A percentile compares a stretch with the other conserved stretches of the same genome.
phyloP scores from a whole-genome alignment of 2,797 vertebrate genomes.

The Danio albolineatus region DNA sequence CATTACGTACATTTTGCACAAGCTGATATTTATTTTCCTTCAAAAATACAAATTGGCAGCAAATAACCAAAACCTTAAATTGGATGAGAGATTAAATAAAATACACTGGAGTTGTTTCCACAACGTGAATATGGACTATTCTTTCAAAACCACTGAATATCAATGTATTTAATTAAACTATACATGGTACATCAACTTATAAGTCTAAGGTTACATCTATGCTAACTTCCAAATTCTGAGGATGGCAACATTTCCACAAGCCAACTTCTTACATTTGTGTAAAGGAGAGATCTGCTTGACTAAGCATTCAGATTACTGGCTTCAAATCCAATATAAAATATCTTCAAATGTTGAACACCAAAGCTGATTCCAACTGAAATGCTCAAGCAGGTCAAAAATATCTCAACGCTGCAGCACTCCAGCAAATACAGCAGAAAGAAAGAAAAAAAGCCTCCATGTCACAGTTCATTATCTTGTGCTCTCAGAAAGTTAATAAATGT shows the following conservation, averaged over 20 bases:
- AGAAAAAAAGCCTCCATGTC: neutral
- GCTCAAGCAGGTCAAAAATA: neutral
- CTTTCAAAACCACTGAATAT: neutral
- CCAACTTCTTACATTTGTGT: conserved; percentile 3
- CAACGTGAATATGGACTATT: neutral
- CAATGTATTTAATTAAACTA: neutral
- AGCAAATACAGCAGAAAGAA: neutral
- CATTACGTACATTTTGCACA: no score
- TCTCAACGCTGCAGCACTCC: neutral
- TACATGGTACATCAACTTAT: neutral
- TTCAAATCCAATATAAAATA: conserved; percentile 1
- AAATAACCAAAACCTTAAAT: neutral
- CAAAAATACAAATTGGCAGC: neutral
- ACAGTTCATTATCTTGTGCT: conserved; percentile 10
- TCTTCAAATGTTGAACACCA: neutral
- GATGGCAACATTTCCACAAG: neutral
- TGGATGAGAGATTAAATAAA: neutral
- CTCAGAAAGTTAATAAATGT: conserved; percentile 19
- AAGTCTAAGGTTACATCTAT: conserved; percentile 1
- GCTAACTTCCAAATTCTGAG: neutral
- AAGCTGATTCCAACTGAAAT: conserved; percentile 14
- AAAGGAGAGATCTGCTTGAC: neutral
- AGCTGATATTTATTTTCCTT: neutral
- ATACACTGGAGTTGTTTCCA: neutral
- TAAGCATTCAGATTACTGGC: neutral